These are phyloP conservation scores for Spisula subtruncata DNA, from an alignment of 2,888 invertebrate genomes.

Conservation along the genomic window DNA sequence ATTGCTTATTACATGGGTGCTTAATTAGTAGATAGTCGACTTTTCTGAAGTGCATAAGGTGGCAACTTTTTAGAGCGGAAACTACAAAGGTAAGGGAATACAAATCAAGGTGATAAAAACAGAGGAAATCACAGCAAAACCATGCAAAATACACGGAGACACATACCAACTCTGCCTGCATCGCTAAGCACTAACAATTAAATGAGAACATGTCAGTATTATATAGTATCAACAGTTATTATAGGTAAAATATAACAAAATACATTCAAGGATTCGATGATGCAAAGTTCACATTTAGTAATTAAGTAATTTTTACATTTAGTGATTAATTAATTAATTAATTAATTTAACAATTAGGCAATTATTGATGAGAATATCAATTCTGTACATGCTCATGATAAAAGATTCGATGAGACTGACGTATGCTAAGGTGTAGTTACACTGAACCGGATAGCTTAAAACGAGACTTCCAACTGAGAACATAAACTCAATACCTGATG, in stretches of 20 bases:
- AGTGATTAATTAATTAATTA: no score
- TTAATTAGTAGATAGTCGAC: no score
- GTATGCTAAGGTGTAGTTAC: not conserved
- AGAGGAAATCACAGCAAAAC: slow-evolving; percentile 23
- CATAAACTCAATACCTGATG: no score
- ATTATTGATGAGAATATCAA: not conserved
- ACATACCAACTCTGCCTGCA: slow-evolving; percentile 85
- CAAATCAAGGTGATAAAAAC: not conserved
- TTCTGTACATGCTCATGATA: not conserved
- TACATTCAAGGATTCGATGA: not conserved
- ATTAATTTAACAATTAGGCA: not conserved
- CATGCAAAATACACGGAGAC: slow-evolving; percentile 67
- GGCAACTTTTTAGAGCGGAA: not conserved
- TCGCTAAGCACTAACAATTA: slow-evolving; percentile 86
- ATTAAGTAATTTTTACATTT: not conserved
- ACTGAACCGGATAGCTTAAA: no score
- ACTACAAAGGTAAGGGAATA: not conserved
- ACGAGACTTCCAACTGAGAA: no score
- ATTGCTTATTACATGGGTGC: no score
- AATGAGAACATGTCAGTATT: slow-evolving; percentile 71
- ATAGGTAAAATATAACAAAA: not conserved
- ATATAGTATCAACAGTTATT: not conserved
- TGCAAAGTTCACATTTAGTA: not conserved
- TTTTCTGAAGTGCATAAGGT: not conserved
- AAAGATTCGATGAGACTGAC: no score